These are phyloP conservation scores for Neodontobutis hainanensis DNA, from an alignment of 2,113 vertebrate genomes.

Conservation along the genomic window DNA sequence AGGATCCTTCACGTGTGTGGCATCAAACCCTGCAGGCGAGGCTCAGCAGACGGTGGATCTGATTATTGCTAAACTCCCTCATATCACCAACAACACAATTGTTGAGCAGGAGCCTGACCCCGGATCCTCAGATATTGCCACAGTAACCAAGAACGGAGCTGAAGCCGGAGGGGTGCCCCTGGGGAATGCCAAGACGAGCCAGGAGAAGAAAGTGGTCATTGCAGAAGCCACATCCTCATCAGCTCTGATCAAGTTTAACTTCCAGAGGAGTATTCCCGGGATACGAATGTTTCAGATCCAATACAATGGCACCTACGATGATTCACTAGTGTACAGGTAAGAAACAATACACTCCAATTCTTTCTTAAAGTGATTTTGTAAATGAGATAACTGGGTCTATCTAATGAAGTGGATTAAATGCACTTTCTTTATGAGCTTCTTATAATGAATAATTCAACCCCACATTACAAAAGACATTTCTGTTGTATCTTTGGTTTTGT, in stretches of 20 bases:
- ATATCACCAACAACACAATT: constrained; percentile 91
- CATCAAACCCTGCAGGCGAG: constrained; percentile 96
- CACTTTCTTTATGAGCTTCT: not conserved
- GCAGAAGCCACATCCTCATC: constrained; percentile 92
- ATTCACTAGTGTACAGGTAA: constrained; percentile 99
- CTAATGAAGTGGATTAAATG: not conserved
- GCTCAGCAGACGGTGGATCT: constrained; percentile 92
- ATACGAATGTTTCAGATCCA: constrained; percentile 99
- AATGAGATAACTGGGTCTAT: not conserved
- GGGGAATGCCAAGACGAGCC: constrained; percentile 87
- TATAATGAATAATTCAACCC: constrained; percentile 4
- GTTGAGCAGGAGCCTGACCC: constrained; percentile 92
- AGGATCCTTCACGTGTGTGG: constrained; percentile 95
- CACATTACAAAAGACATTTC: not conserved
- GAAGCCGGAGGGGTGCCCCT: constrained; percentile 83
- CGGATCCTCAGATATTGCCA: constrained; percentile 96
- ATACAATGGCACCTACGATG: constrained; percentile 97
- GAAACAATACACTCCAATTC: constrained; percentile 21
- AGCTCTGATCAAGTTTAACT: constrained; percentile 93
- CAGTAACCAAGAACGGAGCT: constrained; percentile 91
- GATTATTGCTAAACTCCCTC: constrained; percentile 94
- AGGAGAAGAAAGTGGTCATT: constrained; percentile 92
- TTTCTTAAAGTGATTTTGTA: not conserved
- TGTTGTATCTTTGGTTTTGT: not conserved
- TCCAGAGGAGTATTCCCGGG: constrained; percentile 96